Base-by-base conservation (phyloP, 1,140 invertebrate genomes). In the Drosophila sechellia region DNA sequence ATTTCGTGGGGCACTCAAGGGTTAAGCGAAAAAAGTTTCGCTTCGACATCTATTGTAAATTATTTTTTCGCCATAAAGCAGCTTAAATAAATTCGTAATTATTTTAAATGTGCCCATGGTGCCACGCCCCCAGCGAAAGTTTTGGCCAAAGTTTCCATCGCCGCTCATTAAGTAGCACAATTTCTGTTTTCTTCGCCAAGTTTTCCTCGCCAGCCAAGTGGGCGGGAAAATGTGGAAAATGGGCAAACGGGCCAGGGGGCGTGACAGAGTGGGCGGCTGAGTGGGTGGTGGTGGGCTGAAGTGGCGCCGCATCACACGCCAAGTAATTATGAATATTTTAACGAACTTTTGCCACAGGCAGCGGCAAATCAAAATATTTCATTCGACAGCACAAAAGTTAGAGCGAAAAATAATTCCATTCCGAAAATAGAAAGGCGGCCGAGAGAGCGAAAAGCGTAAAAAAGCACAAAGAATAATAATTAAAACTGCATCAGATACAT, bases 281-380 rank as follows among this genome's bases (percentile, higher is more conserved):
- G 0, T 10, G 20, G 46, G 35, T 12, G 4, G n/a, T 6, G 25
- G 43, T 42, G 49, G 59, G 52, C 27, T 86, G 70, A 79, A 84
- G 76, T 89, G 77, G 71, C 79, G 76, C 68, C 83, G 80, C 84
- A 87, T 89, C 84, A 87, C 84, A 89, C 84, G 79, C 84, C 85
- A 89, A 87, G 84, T 89, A 87, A 87, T 87, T 87, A 87, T 87
- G 84, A 87, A 87, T 87, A 87, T 87, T 89, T 87, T 87, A 90
- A 84, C 84, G 85, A 87, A 87, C 84, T 87, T 87, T 87, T 89
- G 79, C 84, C 84, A 89, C 83, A 77, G 83, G 83, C 83, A 87
- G 85, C 84, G 77, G 77, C 84, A 89, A 87, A 87, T 87, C 84
- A 87, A 87, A 87, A 87, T 89, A 87, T 89, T 87, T 84, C 80